Base-by-base conservation (phyloP, 2,797 vertebrate species). In the Oreonectes daqikongensis region DNA sequence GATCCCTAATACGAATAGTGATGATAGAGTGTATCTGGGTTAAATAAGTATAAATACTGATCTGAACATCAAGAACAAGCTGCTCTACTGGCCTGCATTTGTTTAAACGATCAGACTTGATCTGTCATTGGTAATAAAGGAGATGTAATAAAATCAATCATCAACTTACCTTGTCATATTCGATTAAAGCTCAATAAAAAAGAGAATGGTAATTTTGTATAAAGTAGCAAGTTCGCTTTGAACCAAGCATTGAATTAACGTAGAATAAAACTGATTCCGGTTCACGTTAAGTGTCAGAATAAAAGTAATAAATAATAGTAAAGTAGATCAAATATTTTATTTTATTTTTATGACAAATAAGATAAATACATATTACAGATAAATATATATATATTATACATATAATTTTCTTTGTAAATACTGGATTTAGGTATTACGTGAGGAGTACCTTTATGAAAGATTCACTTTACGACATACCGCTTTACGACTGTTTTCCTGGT, bases 401-500 rank as follows among this genome's bases (percentile, higher is more conserved):
- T 30, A 5, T n/a, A 26, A 26, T 5, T n/a, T 64, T 3, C 5
- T 4, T 38, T 18, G 2, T 5, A 28, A 64, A 52, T 20, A 9
- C 48, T 20, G 11, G 22, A 55, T 55, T 0, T 65, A 30, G 9
- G 20, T 24, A 5, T 17, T 2, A 32, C 24, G 11, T 4, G 12
- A 15, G 22, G 28, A 42, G n/a, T n/a, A n/a, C n/a, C n/a, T n/a
- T n/a, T n/a, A n/a, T 24, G 3, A 12, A 17, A 1, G 30, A 24
- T n/a, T n/a, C 81, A 38, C 11, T 53, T 44, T 48, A 65, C 40
- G 11, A 44, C 69, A 6, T 26, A 24, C 15, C 55, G 52, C 52
- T 79, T 83, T 78, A 80, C 84, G 84, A 73, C 80, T 86, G 86
- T 85, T 84, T 86, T 82, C 74, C 2, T n/a, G 52, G 91, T 93